Evolutionary conservation across 1,140 invertebrate species (phyloP).

Genomic region (Campodea augens): DNA sequence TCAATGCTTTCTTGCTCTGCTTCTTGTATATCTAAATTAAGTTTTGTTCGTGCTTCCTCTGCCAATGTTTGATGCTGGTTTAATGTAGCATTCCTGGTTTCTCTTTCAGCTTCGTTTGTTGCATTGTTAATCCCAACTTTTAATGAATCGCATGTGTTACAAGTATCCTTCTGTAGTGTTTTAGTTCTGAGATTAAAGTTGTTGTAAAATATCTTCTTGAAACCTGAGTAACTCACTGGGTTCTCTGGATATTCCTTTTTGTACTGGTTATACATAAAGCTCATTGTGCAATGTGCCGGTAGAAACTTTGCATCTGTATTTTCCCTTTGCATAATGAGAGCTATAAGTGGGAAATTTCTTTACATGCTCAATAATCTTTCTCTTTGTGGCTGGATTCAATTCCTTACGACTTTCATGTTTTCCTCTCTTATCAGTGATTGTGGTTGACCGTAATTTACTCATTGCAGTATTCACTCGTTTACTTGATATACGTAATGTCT

Average conservation of each 20-base stretch:
- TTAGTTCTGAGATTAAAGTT: constrained; percentile 2
- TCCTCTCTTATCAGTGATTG: not conserved
- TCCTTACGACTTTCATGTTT: not conserved
- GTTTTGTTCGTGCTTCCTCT: not conserved
- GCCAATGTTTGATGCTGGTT: constrained; percentile 8
- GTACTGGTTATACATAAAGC: not conserved
- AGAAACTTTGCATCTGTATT: not conserved
- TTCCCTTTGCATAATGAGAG: constrained; percentile 1
- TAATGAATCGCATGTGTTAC: not conserved
- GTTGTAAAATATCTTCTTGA: constrained; percentile 1
- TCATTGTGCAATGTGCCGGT: not conserved
- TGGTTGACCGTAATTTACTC: not conserved
- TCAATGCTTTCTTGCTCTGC: constrained; percentile 2
- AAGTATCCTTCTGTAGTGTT: constrained; percentile 1
- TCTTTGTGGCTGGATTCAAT: not conserved
- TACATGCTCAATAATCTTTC: constrained; percentile 1
- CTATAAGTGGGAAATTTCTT: constrained; percentile 1
- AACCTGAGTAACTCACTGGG: not conserved
- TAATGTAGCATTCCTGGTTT: not conserved
- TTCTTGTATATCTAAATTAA: constrained; percentile 6
- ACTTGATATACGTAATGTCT: constrained; percentile 3
- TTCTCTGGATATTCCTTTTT: not conserved
- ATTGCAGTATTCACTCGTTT: not conserved
- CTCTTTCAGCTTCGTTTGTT: not conserved
- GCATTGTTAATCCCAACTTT: not conserved